Base-by-base conservation (phyloP, 2,888 invertebrate genomes). In the Pachydiplax longipennis region DNA sequence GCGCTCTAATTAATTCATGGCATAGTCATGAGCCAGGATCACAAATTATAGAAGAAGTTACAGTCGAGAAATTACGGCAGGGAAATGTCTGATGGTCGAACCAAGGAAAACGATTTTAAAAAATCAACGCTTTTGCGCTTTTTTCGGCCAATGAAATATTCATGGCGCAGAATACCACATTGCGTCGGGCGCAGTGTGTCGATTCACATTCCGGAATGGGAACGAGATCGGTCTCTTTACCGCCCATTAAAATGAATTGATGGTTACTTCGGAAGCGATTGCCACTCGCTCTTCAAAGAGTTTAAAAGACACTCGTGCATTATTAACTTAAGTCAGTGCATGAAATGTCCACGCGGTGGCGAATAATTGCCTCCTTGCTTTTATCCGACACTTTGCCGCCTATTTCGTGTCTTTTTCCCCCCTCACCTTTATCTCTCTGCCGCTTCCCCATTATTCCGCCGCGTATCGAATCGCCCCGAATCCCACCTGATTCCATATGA, bases 161-260 rank as follows among this genome's bases (percentile, higher is more conserved):
- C 73, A 73, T 31, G 25, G 73, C 73, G 22, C 31, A 73, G 73
- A 31, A 73, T 73, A 25, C 8, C 65, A 22, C 22, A 25, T 22
- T 25, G 65, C 65, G 65, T 22, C 65, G 65, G 2, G n/a, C n/a
- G n/a, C n/a, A n/a, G 58, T 25, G n/a, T 18, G 73, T 13, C 73
- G 73, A 31, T 73, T 73, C 73, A 5, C 10, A n/a, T n/a, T 0
- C 73, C 2, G 65, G 65, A 65, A 65, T 65, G 22, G 65, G 65
- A n/a, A 65, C 25, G 65, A n/a, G 65, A 65, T 65, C 65, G 65
- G 2, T 35, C 87, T 87, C 58, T 87, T 87, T 48, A 58, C 22
- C 87, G 61, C 37, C 40, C 65, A 87, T 87, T 87, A 87, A 87
- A 87, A 87, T 87, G 87, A 61, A 87, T 87, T n/a, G 61, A 18